Conservation (phyloP, 2,888 invertebrate genomes). For the Cyaniris semiargus region DNA sequence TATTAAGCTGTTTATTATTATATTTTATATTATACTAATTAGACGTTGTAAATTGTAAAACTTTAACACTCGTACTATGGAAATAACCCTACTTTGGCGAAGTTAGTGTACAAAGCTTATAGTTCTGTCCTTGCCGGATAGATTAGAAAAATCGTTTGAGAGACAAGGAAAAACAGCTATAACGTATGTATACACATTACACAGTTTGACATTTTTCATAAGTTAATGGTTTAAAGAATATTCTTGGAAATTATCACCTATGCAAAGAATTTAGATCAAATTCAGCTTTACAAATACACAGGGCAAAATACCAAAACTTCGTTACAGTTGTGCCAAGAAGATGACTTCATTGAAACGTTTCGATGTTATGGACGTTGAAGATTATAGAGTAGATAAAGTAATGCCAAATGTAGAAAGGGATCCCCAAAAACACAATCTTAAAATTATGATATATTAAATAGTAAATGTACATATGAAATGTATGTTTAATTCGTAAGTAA, state of each 20-base stretch:
- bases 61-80: no score
- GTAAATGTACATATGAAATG: no score
- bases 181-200: no score
- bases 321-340: slow-evolving; percentile 61
- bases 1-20: no score
- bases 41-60: no score
- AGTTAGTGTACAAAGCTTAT: no score
- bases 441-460: background rate
- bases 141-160: no score
- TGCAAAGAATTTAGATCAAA: slow-evolving; percentile 8
- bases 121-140: no score
- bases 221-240: background rate
- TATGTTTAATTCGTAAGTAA: background rate
- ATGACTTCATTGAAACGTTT: slow-evolving; percentile 33
- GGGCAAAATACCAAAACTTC: slow-evolving; percentile 65
- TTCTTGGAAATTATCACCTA: background rate
- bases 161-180: no score
- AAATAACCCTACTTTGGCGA: no score
- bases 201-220: no score
- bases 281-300: slow-evolving; percentile 43
- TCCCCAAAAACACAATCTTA: background rate
- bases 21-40: no score
- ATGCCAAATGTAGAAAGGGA: background rate
- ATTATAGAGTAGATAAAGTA: background rate
- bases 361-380: background rate